phyloP scores from a whole-genome alignment of 2,113 vertebrate species.

The Corydoras sp. region DNA sequence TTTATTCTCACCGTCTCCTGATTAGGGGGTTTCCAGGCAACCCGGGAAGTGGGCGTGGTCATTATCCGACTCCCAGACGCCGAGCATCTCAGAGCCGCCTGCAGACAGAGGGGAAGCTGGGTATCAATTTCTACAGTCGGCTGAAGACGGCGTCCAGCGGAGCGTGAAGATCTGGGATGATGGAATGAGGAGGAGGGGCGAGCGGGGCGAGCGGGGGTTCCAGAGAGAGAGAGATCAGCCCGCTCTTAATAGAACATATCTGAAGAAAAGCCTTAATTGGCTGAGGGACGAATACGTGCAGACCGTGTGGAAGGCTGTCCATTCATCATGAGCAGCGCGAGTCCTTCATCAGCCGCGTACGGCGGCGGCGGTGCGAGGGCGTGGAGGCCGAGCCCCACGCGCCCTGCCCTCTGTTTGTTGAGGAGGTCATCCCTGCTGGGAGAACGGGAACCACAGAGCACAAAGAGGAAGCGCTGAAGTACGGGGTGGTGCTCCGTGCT shows the following conservation, averaged over 20 bases:
- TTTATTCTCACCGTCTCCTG: slow-evolving; percentile 14
- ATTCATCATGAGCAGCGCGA: slow-evolving; percentile 36
- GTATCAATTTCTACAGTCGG: slow-evolving; percentile 19
- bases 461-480: slow-evolving; percentile 38
- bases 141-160: slow-evolving; percentile 31
- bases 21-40: slow-evolving; percentile 25
- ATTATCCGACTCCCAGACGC: background rate
- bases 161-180: slow-evolving; percentile 37
- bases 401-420: slow-evolving; percentile 42
- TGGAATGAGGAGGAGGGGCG: slow-evolving; percentile 23
- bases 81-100: slow-evolving; percentile 17
- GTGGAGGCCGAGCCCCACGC: slow-evolving; percentile 41
- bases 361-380: slow-evolving; percentile 45
- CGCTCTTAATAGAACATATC: slow-evolving; percentile 36
- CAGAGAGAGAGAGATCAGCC: slow-evolving; percentile 21
- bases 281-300: slow-evolving; percentile 20
- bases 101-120: slow-evolving; percentile 23
- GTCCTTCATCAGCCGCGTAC: slow-evolving; percentile 46
- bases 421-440: slow-evolving; percentile 13
- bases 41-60: slow-evolving; percentile 3
- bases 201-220: background rate
- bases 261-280: slow-evolving; percentile 42
- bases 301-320: slow-evolving; percentile 25
- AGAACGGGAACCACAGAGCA: slow-evolving; percentile 3
- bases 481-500: slow-evolving; percentile 33